Base-by-base conservation (phyloP, 2,797 vertebrate species). In the Eleutherodactylus coqui region DNA sequence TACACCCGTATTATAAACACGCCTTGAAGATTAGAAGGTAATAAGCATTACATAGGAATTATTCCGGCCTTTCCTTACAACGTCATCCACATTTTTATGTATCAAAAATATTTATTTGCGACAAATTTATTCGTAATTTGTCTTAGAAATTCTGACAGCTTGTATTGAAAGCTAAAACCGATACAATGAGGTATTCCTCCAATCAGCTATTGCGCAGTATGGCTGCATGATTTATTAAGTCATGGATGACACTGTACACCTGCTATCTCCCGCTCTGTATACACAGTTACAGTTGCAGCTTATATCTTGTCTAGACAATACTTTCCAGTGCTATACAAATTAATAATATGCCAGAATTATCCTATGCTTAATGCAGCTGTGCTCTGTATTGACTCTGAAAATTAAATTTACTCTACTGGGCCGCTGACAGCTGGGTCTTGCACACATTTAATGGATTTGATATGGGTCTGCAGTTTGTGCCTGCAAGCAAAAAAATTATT, bases 361-460 rank as follows among this genome's bases (percentile, higher is more conserved):
- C 93, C 90, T 92, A 93, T 89, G 90, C 89, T 93, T 95, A 94
- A 94, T 94, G 93, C 94, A 94, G 92, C 93, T 94, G 93, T 93
- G 91, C 92, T 94, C 91, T 89, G 88, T 94, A 95, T 95, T 94
- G 93, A 95, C 94, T 95, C 91, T 93, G 92, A 92, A 95, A 95
- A 95, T 95, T 94, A 94, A 94, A 95, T 95, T 94, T 94, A 92
- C 92, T 92, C 89, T 91, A 86, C 90, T 85, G 77, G 90, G 86
- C 87, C 94, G 94, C 93, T 94, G 95, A 94, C 94, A 95, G 93
- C 94, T 94, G 94, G 64, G 94, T 92, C 93, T 94, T 93, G 88
- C 91, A 93, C 91, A 94, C 93, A 92, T 92, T 93, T 94, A 94
- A 94, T 94, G 92, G 91, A 92, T 92, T 88, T 89, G 92, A 91